A percentile compares a stretch with the other conserved stretches of the same genome.
Conservation (phyloP, 2,888 invertebrate species). For the Euproctis similis region DNA sequence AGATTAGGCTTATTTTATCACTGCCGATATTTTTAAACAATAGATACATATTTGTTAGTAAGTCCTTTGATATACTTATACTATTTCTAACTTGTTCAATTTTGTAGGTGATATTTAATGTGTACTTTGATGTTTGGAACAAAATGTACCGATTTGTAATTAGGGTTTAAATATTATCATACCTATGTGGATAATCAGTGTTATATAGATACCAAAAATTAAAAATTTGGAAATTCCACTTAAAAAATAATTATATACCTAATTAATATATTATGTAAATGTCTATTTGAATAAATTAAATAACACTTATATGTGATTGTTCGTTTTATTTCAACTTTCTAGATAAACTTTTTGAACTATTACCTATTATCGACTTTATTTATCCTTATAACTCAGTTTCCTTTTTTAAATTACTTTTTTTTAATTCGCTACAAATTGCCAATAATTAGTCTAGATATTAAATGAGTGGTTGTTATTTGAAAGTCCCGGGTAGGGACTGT, state of each 20-base stretch:
- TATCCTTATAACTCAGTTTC: no score
- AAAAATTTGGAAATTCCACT: conserved; percentile 70
- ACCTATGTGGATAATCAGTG: conserved; percentile 63
- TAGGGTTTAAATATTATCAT: conserved; percentile 54
- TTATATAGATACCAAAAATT: conserved; percentile 66
- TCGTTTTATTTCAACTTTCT: conserved; percentile 50
- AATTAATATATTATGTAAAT: conserved; percentile 63
- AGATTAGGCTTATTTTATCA: conserved; percentile 65
- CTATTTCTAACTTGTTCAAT: conserved; percentile 73
- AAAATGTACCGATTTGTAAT: conserved; percentile 62
- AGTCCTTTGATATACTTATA: conserved; percentile 72
- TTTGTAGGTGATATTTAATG: conserved; percentile 72
- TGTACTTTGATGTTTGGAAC: conserved; percentile 68
- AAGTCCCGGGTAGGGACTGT: no score
- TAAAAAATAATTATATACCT: conserved; percentile 52
- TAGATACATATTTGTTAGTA: conserved; percentile 44
- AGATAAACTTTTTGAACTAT: no score
- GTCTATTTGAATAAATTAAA: conserved; percentile 75
- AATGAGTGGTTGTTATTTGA: no score
- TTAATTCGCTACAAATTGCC: no score
- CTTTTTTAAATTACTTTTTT: no score
- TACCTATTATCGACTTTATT: no score
- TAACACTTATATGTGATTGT: conserved; percentile 57
- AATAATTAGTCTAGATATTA: no score
- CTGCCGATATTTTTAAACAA: conserved; percentile 66